phyloP scores from a whole-genome alignment of 2,797 vertebrate genomes.

The Thalassophryne amazonica region DNA sequence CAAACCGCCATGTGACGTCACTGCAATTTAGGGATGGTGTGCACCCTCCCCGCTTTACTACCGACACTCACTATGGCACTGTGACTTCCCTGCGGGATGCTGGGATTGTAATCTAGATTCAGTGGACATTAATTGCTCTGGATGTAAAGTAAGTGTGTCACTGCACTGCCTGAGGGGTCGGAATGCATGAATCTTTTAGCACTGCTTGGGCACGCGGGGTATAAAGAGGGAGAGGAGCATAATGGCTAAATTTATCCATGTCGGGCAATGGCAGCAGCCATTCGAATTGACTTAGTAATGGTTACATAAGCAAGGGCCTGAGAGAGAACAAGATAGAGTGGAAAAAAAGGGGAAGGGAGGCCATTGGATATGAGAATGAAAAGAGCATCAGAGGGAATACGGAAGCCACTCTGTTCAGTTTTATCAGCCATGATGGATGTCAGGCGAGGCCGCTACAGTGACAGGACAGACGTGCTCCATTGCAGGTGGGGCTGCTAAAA shows the following conservation, averaged over 20 bases:
- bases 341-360: background rate
- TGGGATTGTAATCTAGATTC: conserved; percentile 83
- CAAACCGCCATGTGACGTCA: conserved; percentile 18
- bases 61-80: conserved; percentile 25
- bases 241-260: conserved; percentile 75
- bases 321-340: conserved; percentile 22
- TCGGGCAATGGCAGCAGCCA: conserved; percentile 62
- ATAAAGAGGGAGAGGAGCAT: conserved; percentile 22
- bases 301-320: conserved; percentile 65
- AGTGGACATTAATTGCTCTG: conserved; percentile 90
- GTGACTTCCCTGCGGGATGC: conserved; percentile 63
- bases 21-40: conserved; percentile 14
- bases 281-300: conserved; percentile 62
- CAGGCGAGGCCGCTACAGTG: conserved; percentile 25
- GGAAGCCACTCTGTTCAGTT: conserved; percentile 14
- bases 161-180: conserved; percentile 79
- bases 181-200: conserved; percentile 90
- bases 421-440: conserved; percentile 22
- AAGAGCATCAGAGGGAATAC: conserved; percentile 8
- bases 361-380: background rate
- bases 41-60: background rate
- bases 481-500: conserved; percentile 44
- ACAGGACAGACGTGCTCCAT: conserved; percentile 13
- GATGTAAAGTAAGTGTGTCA: conserved; percentile 92
- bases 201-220: conserved; percentile 81